A percentile compares a stretch with the other conserved stretches of the same genome.
Conservation (phyloP, 2,888 invertebrate genomes). For the Omphaloscelis lunosa region DNA sequence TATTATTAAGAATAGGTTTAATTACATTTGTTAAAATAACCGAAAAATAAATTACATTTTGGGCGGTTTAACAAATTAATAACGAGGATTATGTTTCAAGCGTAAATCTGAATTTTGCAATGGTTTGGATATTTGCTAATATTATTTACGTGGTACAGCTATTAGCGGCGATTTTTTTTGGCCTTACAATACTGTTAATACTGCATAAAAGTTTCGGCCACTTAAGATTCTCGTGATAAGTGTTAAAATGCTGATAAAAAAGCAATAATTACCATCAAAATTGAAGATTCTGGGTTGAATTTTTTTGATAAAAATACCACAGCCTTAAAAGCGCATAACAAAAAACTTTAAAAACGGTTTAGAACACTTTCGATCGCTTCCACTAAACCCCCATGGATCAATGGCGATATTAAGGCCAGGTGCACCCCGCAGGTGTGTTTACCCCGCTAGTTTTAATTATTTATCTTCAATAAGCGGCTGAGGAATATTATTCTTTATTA, state of each 20-base stretch:
- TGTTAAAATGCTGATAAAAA: slow-evolving; percentile 37
- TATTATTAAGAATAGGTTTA: slow-evolving; percentile 14
- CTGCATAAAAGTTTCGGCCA: slow-evolving; percentile 19
- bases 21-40: slow-evolving; percentile 20
- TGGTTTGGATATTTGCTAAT: not conserved
- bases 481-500: slow-evolving; percentile 48
- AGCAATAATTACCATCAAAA: not conserved
- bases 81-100: slow-evolving; percentile 26
- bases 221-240: slow-evolving; percentile 40
- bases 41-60: slow-evolving; percentile 14
- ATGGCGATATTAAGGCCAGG: slow-evolving; percentile 62
- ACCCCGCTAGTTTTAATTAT: slow-evolving; percentile 39
- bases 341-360: slow-evolving; percentile 31
- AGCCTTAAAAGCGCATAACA: not conserved
- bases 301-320: slow-evolving; percentile 1
- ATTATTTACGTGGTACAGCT: not conserved
- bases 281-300: not conserved
- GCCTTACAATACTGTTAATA: slow-evolving; percentile 19
- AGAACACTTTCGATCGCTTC: slow-evolving; percentile 23
- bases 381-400: slow-evolving; percentile 44
- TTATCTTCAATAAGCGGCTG: slow-evolving; percentile 31
- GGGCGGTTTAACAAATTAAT: slow-evolving; percentile 4
- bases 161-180: slow-evolving; percentile 8
- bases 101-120: slow-evolving; percentile 8
- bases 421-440: slow-evolving; percentile 65